Evolutionary conservation across 2,113 vertebrate species (phyloP).

Genomic region (Myiozetetes cayanensis): DNA sequence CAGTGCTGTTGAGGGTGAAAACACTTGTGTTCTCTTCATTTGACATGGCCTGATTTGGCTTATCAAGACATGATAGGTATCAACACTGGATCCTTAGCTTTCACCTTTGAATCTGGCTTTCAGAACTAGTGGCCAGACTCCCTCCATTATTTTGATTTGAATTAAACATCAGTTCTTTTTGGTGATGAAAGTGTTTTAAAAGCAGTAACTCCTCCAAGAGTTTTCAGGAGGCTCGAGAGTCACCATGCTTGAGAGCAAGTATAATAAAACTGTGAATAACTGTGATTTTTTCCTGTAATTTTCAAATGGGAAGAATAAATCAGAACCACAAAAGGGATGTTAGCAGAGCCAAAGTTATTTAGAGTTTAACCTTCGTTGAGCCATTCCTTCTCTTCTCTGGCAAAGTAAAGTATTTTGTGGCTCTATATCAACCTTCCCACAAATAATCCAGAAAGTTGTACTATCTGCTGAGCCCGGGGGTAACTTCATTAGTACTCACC

Average conservation of each 20-base stretch:
- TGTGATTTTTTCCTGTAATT: background rate
- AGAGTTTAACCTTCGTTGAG: background rate
- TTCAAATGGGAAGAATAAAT: background rate
- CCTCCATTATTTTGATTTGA: background rate
- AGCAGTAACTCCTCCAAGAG: background rate
- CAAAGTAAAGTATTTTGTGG: background rate
- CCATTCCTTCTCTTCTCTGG: background rate
- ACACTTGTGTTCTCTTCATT: background rate
- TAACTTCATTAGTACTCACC: slow-evolving; percentile 17
- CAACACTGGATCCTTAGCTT: background rate
- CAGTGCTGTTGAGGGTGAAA: background rate
- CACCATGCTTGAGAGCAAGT: background rate
- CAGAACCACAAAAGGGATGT: background rate
- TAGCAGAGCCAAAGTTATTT: background rate
- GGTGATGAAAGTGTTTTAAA: background rate
- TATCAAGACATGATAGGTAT: background rate
- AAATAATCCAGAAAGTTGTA: background rate
- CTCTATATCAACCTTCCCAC: background rate
- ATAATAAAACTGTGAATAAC: background rate
- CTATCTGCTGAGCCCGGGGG: background rate
- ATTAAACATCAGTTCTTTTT: background rate
- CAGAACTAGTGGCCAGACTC: background rate
- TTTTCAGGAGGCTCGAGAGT: background rate
- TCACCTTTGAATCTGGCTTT: background rate
- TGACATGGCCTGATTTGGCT: background rate